Conservation (phyloP, 2,113 vertebrate genomes). For the Pyxicephalus adspersus region DNA sequence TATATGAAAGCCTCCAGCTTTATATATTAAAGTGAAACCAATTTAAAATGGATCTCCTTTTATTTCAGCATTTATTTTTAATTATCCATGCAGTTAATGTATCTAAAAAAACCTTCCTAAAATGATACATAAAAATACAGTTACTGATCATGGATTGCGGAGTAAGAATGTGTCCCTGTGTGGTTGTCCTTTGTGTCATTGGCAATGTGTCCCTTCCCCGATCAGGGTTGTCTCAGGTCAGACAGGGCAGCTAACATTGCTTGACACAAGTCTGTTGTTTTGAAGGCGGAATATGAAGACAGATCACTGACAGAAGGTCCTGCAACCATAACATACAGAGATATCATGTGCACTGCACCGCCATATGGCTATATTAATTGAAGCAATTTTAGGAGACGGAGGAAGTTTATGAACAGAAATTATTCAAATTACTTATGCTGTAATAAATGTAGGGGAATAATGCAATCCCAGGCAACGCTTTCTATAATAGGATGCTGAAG, state of each 20-base stretch:
- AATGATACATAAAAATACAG: not conserved
- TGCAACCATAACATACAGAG: conserved; percentile 20
- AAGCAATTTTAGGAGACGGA: not conserved
- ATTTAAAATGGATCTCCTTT: not conserved
- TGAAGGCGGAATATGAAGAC: conserved; percentile 15
- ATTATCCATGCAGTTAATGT: not conserved
- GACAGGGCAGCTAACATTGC: conserved; percentile 18
- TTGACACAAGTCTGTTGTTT: conserved; percentile 11
- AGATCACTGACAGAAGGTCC: conserved; percentile 31
- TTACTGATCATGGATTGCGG: not conserved
- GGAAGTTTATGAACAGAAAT: not conserved
- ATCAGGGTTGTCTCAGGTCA: conserved; percentile 31
- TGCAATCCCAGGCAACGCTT: no score
- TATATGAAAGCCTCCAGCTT: no score
- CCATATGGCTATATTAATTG: not conserved
- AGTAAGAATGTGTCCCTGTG: not conserved
- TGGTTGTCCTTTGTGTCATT: not conserved
- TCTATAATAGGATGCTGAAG: no score
- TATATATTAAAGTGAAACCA: no score
- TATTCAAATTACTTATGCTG: not conserved
- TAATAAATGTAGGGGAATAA: not conserved
- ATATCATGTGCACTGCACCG: conserved; percentile 17
- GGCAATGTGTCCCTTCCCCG: not conserved
- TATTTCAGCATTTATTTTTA: not conserved
- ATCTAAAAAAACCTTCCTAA: not conserved